These are phyloP conservation scores for Oryzias sinensis DNA, from an alignment of 2,797 vertebrate species.

Conservation along the genomic window DNA sequence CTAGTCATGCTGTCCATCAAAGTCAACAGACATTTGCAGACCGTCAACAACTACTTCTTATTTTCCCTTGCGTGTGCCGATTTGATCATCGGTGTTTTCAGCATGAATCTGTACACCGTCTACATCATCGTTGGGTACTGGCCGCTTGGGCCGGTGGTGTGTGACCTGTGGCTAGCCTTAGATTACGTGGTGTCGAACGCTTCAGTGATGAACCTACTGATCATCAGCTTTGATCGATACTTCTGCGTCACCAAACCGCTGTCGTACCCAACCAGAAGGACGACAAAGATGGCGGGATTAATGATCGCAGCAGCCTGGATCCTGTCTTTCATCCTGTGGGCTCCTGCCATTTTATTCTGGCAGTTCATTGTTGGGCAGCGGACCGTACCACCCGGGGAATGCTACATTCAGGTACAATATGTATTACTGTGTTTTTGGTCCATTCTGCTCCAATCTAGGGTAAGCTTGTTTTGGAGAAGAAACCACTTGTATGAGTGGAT, in stretches of 20 bases:
- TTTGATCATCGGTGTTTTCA: conserved; percentile 95
- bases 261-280: conserved; percentile 90
- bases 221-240: conserved; percentile 98
- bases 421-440: too few species aligned
- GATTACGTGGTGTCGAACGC: conserved; percentile 98
- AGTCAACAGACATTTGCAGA: conserved; percentile 97
- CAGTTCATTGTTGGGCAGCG: conserved; percentile 80
- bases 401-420: conserved; percentile 86
- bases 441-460: too few species aligned
- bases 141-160: conserved; percentile 94
- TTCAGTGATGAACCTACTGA: conserved; percentile 97
- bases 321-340: conserved; percentile 97
- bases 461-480: too few species aligned
- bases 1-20: conserved; percentile 99
- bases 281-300: conserved; percentile 97
- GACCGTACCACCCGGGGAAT: conserved; percentile 76
- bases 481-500: too few species aligned
- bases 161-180: conserved; percentile 94
- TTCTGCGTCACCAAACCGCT: conserved; percentile 99
- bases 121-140: conserved; percentile 97
- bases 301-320: conserved; percentile 87
- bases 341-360: conserved; percentile 96
- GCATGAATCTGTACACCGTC: conserved; percentile 96
- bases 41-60: conserved; percentile 98
- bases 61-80: conserved; percentile 96